phyloP scores from a whole-genome alignment of 2,888 invertebrate species.

The Campoplex capitator region DNA sequence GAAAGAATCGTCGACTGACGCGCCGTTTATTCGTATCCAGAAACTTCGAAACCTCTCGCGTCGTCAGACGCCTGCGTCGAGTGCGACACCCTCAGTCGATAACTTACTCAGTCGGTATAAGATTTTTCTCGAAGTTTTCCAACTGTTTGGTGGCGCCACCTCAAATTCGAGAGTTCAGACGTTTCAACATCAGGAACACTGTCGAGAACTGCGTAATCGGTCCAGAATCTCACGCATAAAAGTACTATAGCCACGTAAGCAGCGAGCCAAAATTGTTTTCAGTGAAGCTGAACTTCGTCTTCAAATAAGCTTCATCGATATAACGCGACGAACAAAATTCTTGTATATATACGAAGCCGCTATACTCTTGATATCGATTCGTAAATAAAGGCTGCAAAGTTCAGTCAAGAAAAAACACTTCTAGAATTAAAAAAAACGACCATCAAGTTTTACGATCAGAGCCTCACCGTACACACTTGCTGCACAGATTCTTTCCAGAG shows the following conservation, averaged over 20 bases:
- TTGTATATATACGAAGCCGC: too few relatives aligned
- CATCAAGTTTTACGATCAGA: background rate
- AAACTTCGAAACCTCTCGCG: background rate
- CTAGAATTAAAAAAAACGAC: background rate
- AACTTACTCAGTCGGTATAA: background rate
- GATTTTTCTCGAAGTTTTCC: background rate
- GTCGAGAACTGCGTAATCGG: background rate
- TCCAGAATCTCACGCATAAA: background rate
- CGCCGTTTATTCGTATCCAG: constrained; percentile 18
- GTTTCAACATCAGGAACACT: background rate
- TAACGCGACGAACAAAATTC: too few relatives aligned
- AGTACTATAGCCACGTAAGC: background rate
- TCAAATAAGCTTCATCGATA: background rate
- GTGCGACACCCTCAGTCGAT: background rate
- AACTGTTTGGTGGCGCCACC: background rate
- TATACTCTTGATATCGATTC: background rate
- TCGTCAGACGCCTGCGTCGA: background rate
- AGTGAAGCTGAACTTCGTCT: background rate
- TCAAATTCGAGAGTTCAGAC: background rate
- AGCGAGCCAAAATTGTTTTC: background rate
- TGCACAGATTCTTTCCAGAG: background rate
- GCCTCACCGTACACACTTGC: background rate
- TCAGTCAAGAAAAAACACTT: background rate
- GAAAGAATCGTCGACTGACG: constrained; percentile 31
- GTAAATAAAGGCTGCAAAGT: background rate